phyloP scores from a whole-genome alignment of 2,113 vertebrate genomes.

The Cercocebus atys region DNA sequence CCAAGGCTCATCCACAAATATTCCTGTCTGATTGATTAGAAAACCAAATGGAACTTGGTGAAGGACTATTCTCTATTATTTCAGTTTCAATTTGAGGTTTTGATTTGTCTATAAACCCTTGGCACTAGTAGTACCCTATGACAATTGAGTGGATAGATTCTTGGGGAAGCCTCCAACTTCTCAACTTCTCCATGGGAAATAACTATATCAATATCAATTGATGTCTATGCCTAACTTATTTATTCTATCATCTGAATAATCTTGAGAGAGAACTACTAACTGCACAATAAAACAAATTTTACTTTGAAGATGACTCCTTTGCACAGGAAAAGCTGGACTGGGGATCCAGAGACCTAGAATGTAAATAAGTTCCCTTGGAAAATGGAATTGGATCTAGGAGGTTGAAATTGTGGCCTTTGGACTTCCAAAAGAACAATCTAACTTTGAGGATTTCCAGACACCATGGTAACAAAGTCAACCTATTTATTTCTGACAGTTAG shows the following conservation, averaged over 20 bases:
- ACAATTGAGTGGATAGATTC: conserved; percentile 15
- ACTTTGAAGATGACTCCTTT: background rate
- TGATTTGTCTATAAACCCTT: background rate
- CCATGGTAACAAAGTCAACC: background rate
- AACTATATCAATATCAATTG: background rate
- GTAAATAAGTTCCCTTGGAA: background rate
- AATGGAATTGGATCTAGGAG: background rate
- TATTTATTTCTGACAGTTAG: conserved; percentile 13
- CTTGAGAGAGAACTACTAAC: background rate
- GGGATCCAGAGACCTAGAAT: background rate
- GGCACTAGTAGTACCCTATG: background rate
- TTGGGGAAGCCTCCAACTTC: background rate
- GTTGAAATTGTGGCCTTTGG: background rate
- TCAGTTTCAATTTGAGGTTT: conserved; percentile 21
- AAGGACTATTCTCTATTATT: background rate
- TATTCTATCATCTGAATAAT: background rate
- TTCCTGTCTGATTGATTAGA: conserved; percentile 20
- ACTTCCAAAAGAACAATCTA: conserved; percentile 1
- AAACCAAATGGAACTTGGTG: conserved; percentile 22
- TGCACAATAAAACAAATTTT: background rate
- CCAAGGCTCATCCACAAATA: background rate
- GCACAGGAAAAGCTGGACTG: background rate
- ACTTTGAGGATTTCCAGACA: background rate
- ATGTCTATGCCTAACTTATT: background rate
- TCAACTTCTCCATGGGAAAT: conserved; percentile 10